Conservation (phyloP, 2,113 vertebrate genomes). For the Illadopsis cleaveri region DNA sequence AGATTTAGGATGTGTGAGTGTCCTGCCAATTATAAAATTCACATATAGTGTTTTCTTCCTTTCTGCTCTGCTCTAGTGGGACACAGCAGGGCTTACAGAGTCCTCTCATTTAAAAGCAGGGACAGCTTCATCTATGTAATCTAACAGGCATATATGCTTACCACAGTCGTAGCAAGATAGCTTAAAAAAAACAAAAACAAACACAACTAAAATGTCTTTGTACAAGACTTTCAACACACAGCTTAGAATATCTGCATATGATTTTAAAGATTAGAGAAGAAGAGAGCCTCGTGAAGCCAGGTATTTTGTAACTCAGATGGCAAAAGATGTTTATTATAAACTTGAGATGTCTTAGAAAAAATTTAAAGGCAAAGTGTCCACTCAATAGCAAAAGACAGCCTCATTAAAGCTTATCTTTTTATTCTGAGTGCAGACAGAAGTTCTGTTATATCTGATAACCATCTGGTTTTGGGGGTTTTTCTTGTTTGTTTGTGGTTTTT, state of each 20-base stretch:
- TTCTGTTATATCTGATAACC: background rate
- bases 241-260: background rate
- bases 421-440: background rate
- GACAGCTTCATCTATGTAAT: background rate
- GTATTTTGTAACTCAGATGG: background rate
- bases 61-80: background rate
- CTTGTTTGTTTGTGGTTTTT: background rate
- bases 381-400: background rate
- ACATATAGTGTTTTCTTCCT: background rate
- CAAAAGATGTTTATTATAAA: background rate
- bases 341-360: background rate
- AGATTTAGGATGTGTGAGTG: background rate
- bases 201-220: background rate
- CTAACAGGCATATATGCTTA: background rate
- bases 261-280: background rate
- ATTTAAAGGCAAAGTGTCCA: background rate
- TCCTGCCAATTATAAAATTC: background rate
- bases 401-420: background rate
- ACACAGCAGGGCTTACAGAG: background rate
- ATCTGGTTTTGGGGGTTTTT: background rate
- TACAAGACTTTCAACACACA: background rate
- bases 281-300: rapidly evolving
- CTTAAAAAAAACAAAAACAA: background rate
- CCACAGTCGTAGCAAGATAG: background rate
- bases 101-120: background rate